A percentile compares a stretch with the other conserved stretches of the same genome.
Evolutionary conservation across 2,888 invertebrate species (phyloP).

Genomic region (Abscondita cerata): DNA sequence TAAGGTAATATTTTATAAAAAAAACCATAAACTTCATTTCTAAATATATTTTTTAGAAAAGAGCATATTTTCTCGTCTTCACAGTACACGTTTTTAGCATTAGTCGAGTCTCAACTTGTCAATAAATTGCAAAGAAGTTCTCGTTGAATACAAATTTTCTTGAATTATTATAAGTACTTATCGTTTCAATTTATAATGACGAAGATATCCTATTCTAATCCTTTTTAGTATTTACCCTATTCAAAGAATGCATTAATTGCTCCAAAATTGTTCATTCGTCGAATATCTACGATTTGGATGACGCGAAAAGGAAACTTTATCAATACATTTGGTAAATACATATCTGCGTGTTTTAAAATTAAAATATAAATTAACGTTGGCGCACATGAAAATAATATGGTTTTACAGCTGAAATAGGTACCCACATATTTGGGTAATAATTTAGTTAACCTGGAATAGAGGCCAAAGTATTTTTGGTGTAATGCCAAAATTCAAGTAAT

Average conservation of each 20-base stretch:
- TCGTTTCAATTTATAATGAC: constrained; percentile 16
- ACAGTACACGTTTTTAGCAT: constrained; percentile 32
- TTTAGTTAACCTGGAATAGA: constrained; percentile 14
- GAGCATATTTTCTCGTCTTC: constrained; percentile 16
- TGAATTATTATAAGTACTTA: constrained; percentile 23
- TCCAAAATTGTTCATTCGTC: not conserved
- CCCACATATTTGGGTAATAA: constrained; percentile 18
- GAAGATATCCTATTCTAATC: not conserved
- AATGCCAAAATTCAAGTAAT: constrained; percentile 28
- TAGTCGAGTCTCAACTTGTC: constrained; percentile 23
- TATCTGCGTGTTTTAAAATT: no score
- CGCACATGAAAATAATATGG: not conserved
- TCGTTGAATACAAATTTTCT: constrained; percentile 22
- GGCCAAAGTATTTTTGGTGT: constrained; percentile 21
- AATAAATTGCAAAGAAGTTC: constrained; percentile 25
- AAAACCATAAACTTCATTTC: constrained; percentile 29
- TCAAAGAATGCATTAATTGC: constrained; percentile 11
- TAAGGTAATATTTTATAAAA: constrained; percentile 14
- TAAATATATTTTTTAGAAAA: constrained; percentile 22
- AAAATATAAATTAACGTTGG: not conserved
- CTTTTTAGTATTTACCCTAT: constrained; percentile 10
- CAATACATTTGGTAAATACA: no score
- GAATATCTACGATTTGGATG: no score
- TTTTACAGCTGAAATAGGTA: not conserved
- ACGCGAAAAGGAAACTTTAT: no score